These are phyloP conservation scores for Cryptoblepharus egeriae DNA, from an alignment of 2,797 vertebrate genomes.

Conservation along the genomic window DNA sequence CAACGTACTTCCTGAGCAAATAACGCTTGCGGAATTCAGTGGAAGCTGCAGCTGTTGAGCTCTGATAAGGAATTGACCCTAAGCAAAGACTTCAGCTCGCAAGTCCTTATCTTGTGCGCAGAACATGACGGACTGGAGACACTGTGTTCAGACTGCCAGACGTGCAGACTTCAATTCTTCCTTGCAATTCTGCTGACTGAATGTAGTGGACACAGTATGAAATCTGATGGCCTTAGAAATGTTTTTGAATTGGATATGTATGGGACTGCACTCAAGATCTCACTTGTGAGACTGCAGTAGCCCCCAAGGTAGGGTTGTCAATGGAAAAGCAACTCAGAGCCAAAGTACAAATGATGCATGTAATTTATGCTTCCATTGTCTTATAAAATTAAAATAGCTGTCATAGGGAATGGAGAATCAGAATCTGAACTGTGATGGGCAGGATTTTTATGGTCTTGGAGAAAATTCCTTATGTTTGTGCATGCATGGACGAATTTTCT, in stretches of 20 bases:
- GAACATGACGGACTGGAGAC: conserved; percentile 4
- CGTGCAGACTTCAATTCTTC: neutral
- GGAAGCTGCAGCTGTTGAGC: conserved; percentile 14
- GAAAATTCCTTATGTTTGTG: too few species aligned
- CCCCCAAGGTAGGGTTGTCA: too few species aligned
- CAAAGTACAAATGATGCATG: too few species aligned
- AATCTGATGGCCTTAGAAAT: neutral
- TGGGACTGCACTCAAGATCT: neutral
- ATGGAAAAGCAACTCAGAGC: too few species aligned
- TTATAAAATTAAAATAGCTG: too few species aligned
- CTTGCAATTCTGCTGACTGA: conserved; percentile 15
- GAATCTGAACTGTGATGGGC: too few species aligned
- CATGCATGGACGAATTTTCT: too few species aligned
- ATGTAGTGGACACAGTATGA: neutral
- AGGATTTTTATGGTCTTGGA: too few species aligned
- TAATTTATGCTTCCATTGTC: too few species aligned
- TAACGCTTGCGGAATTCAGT: conserved; percentile 9
- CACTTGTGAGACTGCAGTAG: neutral
- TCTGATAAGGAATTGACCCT: conserved; percentile 35
- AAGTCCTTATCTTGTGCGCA: conserved; percentile 11
- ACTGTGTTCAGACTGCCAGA: neutral
- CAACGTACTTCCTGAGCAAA: conserved; percentile 8
- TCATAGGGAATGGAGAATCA: too few species aligned
- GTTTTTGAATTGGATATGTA: neutral
- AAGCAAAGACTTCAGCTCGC: conserved; percentile 16